These are phyloP conservation scores for Lophius piscatorius DNA, from an alignment of 2,113 vertebrate species.

Conservation along the genomic window DNA sequence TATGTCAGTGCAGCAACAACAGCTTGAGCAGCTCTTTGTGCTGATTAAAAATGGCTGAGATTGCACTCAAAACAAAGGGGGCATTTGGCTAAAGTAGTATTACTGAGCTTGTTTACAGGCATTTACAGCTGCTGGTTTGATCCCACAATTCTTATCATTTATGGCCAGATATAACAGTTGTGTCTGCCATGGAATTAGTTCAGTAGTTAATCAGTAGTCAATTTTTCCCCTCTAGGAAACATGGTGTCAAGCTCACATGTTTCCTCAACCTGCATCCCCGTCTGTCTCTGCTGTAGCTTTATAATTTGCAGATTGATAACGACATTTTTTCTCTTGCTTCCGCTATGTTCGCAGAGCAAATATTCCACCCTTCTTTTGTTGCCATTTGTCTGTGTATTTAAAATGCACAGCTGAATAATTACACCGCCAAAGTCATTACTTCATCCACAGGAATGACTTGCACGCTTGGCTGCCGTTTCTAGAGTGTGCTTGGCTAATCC, in stretches of 20 bases:
- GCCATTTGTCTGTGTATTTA: slow-evolving; percentile 65
- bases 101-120: slow-evolving; percentile 55
- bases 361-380: slow-evolving; percentile 33
- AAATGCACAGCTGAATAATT: slow-evolving; percentile 76
- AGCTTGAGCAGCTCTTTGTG: slow-evolving; percentile 65
- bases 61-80: slow-evolving; percentile 51
- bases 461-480: slow-evolving; percentile 77
- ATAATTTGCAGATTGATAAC: slow-evolving; percentile 39
- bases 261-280: slow-evolving; percentile 12
- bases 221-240: slow-evolving; percentile 23
- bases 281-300: slow-evolving; percentile 17
- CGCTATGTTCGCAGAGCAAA: slow-evolving; percentile 31
- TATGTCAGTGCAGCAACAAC: slow-evolving; percentile 66
- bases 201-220: slow-evolving; percentile 17
- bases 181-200: slow-evolving; percentile 38
- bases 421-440: slow-evolving; percentile 69
- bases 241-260: slow-evolving; percentile 16
- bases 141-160: slow-evolving; percentile 35
- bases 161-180: slow-evolving; percentile 41
- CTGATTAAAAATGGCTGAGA: slow-evolving; percentile 66
- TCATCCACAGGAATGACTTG: slow-evolving; percentile 76
- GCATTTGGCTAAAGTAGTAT: slow-evolving; percentile 49
- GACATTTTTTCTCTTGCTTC: slow-evolving; percentile 44
- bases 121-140: slow-evolving; percentile 57
- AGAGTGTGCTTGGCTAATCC: slow-evolving; percentile 80